Conservation (phyloP, 2,113 vertebrate genomes). For the Paralichthys olivaceus region DNA sequence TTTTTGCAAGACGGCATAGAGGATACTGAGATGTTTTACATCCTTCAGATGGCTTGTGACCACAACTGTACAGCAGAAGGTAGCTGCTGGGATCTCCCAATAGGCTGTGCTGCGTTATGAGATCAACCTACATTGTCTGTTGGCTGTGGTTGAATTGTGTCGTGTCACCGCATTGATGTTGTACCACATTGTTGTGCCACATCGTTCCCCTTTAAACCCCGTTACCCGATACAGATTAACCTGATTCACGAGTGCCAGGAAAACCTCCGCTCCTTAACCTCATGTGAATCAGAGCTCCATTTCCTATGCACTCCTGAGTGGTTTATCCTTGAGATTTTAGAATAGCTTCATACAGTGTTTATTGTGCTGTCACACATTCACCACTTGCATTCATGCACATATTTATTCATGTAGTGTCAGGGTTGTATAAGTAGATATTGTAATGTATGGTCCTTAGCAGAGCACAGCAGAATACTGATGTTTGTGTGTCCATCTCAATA, state of each 20-base stretch:
- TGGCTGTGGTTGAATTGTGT: slow-evolving; percentile 55
- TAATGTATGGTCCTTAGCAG: too few relatives aligned
- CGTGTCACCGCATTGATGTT: slow-evolving; percentile 51
- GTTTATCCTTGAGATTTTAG: slow-evolving; percentile 8
- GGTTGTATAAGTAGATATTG: slow-evolving; percentile 39
- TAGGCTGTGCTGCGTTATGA: slow-evolving; percentile 85
- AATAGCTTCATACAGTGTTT: neutral
- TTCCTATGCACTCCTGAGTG: slow-evolving; percentile 4
- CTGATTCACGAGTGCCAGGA: slow-evolving; percentile 8
- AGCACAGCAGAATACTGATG: slow-evolving; percentile 36
- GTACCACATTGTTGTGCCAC: slow-evolving; percentile 23
- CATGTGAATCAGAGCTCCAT: slow-evolving; percentile 11
- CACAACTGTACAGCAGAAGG: slow-evolving; percentile 99
- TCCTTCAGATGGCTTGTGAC: slow-evolving; percentile 99
- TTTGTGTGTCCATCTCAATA: slow-evolving; percentile 23
- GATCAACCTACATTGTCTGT: slow-evolving; percentile 80
- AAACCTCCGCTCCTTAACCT: slow-evolving; percentile 6
- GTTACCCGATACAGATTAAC: slow-evolving; percentile 37
- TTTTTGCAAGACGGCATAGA: slow-evolving; percentile 93
- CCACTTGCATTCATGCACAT: slow-evolving; percentile 12
- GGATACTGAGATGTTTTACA: slow-evolving; percentile 96
- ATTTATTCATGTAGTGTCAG: neutral
- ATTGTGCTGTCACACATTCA: slow-evolving; percentile 4
- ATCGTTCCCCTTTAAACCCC: slow-evolving; percentile 24
- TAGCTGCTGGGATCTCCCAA: slow-evolving; percentile 96